Conservation (phyloP, 2,797 vertebrate species). For the Philypnodon macrostomus region DNA sequence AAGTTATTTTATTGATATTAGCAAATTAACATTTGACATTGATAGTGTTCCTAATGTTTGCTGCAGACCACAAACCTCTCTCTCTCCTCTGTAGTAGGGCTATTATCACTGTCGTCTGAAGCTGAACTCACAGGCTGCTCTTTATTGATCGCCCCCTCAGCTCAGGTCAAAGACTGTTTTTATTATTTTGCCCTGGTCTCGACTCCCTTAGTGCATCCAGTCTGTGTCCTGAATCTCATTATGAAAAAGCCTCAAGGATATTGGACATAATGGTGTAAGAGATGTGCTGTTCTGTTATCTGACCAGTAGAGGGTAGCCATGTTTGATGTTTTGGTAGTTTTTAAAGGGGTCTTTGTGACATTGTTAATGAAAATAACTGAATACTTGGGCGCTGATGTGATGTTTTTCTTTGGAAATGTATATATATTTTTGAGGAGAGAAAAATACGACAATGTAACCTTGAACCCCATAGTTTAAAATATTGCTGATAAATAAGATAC, state of each 20-base stretch:
- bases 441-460: not conserved
- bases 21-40: not conserved
- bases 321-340: conserved; percentile 1
- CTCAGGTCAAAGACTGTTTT: conserved; percentile 12
- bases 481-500: no score
- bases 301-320: conserved; percentile 46
- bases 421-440: not conserved
- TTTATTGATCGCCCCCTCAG: conserved; percentile 35
- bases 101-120: conserved; percentile 26
- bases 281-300: conserved; percentile 22
- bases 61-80: conserved; percentile 20
- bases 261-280: conserved; percentile 9
- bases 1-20: not conserved
- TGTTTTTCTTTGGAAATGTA: conserved; percentile 17
- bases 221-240: conserved; percentile 11
- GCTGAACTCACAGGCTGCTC: conserved; percentile 35
- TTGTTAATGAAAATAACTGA: conserved; percentile 6
- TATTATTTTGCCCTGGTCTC: conserved; percentile 17
- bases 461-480: not conserved
- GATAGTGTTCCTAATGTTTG: conserved; percentile 22
- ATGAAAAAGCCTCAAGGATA: conserved; percentile 5
- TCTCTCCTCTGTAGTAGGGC: conserved; percentile 9
- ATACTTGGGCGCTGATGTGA: conserved; percentile 4
- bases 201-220: conserved; percentile 5
- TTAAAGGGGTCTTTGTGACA: conserved; percentile 19